Evolutionary conservation across 2,797 vertebrate genomes (phyloP), one percentile per base, ranked within the genome.

Genomic region (Liparis tanakae): DNA sequence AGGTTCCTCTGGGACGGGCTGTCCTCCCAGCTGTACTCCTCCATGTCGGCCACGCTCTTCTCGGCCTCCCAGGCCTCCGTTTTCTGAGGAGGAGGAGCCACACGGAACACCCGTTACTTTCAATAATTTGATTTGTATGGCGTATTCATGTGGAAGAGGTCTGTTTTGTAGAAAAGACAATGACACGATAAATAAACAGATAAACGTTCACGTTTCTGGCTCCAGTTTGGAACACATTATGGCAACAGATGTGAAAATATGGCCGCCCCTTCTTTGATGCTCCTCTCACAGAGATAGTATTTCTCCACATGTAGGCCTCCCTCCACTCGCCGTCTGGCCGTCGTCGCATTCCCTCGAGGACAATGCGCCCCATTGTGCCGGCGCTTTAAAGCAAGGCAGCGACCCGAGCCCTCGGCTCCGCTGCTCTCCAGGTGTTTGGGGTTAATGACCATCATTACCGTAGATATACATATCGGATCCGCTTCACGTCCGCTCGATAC

Each of bases 11-110:
- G 95, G 36, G 98, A 99, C 0, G 77, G 20, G 76, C 97, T 99
- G 1, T 94, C 95, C 82, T 98, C 95, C 98, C 98, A 99, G 59
- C 92, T 62, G 56, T 96, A 99, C 55, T 98, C 96, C 57, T 98
- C 96, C 96, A 97, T 97, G 92, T 99, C 98, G 5, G 92, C 95
- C 56, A 93, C 94, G 0, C 95, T 93, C 90, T 96, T 98, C 50
- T 95, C 93, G 0, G 94, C 92, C 88, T 98, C 97, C 98, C 98
- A 99, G 0, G 79, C 68, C 87, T 99, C 97, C 0, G 83, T 96
- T 98, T 99, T 99, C 98, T 99, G 90, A 30, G 25, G 75, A 91
- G 88, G 44, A 82, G 39, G 78, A 79, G 4, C 41, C 78, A 80
- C 58, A 63, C 17, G 58, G 33, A 57, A 60, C 6, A 41, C 39